These are phyloP conservation scores for Acanthochromis polyacanthus DNA, from an alignment of 2,113 vertebrate genomes.

Conservation along the genomic window DNA sequence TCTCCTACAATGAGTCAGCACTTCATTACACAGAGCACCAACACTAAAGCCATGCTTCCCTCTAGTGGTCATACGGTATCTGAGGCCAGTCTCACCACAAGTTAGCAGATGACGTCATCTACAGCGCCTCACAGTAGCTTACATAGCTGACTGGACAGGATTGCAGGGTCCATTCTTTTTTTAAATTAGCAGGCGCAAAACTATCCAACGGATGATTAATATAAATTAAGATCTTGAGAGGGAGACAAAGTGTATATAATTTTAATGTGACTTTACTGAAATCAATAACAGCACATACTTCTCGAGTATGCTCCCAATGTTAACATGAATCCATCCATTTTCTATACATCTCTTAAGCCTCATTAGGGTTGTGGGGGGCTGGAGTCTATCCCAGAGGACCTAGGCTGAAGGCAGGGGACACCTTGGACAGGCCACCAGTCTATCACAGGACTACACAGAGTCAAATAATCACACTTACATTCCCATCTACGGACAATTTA, in stretches of 20 bases:
- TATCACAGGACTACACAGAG: too few relatives aligned
- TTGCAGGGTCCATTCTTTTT: neutral
- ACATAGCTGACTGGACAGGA: neutral
- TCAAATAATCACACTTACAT: too few relatives aligned
- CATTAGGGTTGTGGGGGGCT: too few relatives aligned
- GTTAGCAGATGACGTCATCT: conserved; percentile 1
- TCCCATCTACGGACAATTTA: too few relatives aligned
- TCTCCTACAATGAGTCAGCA: conserved; percentile 70
- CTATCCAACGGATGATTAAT: neutral
- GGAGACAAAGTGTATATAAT: neutral
- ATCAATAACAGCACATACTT: neutral
- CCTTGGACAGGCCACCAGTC: too few relatives aligned
- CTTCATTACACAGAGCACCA: conserved; percentile 8
- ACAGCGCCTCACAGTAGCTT: neutral
- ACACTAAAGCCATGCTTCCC: conserved; percentile 38
- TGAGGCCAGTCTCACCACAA: neutral
- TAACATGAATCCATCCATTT: too few relatives aligned
- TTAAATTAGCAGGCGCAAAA: neutral
- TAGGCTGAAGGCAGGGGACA: too few relatives aligned
- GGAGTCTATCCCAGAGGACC: too few relatives aligned
- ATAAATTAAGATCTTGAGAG: too few relatives aligned
- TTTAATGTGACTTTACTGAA: neutral
- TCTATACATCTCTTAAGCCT: too few relatives aligned
- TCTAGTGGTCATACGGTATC: conserved; percentile 40
- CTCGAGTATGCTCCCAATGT: too few relatives aligned